Conservation (phyloP, 2,113 vertebrate species). For the Oceanites oceanicus region DNA sequence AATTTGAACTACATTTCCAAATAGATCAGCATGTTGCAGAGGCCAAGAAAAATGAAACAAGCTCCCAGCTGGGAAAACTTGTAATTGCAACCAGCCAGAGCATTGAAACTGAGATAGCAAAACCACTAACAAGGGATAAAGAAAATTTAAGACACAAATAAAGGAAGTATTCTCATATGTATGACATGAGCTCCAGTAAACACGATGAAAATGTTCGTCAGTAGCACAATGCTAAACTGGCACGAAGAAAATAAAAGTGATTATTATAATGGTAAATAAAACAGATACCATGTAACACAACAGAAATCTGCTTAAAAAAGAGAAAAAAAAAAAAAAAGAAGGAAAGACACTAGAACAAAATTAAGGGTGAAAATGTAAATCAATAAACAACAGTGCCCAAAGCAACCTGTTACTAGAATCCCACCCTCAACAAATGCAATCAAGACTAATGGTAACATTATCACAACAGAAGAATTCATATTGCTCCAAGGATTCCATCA, state of each 20-base stretch:
- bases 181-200: slow-evolving; percentile 59
- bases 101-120: slow-evolving; percentile 72
- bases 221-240: slow-evolving; percentile 50
- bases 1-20: slow-evolving; percentile 62
- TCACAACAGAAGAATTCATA: slow-evolving; percentile 50
- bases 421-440: slow-evolving; percentile 55
- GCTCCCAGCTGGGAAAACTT: slow-evolving; percentile 72
- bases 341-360: slow-evolving; percentile 2
- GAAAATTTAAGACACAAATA: slow-evolving; percentile 71
- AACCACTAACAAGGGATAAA: slow-evolving; percentile 68
- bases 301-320: background rate
- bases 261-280: slow-evolving; percentile 56
- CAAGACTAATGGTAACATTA: slow-evolving; percentile 66
- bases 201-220: slow-evolving; percentile 59
- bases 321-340: background rate
- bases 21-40: slow-evolving; percentile 57
- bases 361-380: slow-evolving; percentile 33
- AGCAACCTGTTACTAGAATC: slow-evolving; percentile 48
- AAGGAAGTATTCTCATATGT: slow-evolving; percentile 56
- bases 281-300: slow-evolving; percentile 27
- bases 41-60: slow-evolving; percentile 64
- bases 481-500: slow-evolving; percentile 46
- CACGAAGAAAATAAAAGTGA: slow-evolving; percentile 60
- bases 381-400: slow-evolving; percentile 53
- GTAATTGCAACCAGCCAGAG: slow-evolving; percentile 75